Evolutionary conservation across 2,888 invertebrate species (phyloP).

Genomic region (Sesia apiformis): DNA sequence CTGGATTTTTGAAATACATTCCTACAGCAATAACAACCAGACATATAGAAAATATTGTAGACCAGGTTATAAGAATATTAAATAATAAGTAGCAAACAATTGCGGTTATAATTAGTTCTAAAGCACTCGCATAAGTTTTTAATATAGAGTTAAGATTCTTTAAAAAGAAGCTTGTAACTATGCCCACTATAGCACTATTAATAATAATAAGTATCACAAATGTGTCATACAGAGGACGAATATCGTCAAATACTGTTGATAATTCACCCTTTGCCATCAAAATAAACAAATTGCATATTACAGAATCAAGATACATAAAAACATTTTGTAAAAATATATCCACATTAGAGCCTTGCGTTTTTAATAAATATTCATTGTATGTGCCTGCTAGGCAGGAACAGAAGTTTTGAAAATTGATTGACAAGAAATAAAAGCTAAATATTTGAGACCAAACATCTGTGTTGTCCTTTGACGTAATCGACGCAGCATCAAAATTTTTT

Average conservation of each 20-base stretch:
- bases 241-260: conserved; percentile 72
- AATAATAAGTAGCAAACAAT: conserved; percentile 90
- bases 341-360: conserved; percentile 87
- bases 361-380: conserved; percentile 94
- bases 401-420: conserved; percentile 85
- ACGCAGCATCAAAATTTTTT: conserved; percentile 81
- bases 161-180: conserved; percentile 94
- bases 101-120: conserved; percentile 93
- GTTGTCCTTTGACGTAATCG: conserved; percentile 38
- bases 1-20: conserved; percentile 93
- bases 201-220: conserved; percentile 87
- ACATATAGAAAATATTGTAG: conserved; percentile 86
- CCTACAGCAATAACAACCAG: conserved; percentile 89
- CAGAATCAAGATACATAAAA: conserved; percentile 96
- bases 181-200: conserved; percentile 93
- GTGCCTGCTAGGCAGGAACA: conserved; percentile 97
- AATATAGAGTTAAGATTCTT: conserved; percentile 95
- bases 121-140: conserved; percentile 95
- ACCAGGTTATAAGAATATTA: conserved; percentile 86
- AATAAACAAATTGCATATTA: conserved; percentile 89
- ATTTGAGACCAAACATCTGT: conserved; percentile 46
- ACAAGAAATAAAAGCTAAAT: conserved; percentile 76
- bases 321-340: conserved; percentile 95
- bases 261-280: conserved; percentile 80
- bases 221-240: conserved; percentile 75